Conservation (phyloP, 2,888 invertebrate genomes). For the Athrips mouffetella region DNA sequence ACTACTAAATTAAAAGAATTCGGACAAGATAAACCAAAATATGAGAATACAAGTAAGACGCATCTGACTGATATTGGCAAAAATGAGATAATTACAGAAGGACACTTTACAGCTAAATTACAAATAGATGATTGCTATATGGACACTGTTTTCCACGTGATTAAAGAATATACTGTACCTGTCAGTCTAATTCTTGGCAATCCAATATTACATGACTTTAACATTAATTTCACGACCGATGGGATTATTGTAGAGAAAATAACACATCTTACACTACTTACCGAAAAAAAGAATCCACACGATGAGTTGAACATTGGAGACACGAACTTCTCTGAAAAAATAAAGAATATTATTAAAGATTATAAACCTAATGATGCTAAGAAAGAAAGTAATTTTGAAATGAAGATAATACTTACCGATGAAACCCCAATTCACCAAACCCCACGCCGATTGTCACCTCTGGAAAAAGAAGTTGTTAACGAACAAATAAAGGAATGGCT, state of each 20-base stretch:
- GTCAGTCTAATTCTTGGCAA: constrained; percentile 24
- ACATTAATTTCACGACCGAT: constrained; percentile 20
- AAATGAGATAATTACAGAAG: constrained; percentile 20
- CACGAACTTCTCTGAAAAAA: constrained; percentile 2
- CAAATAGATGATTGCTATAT: constrained; percentile 19
- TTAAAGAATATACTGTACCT: constrained; percentile 22
- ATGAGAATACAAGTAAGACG: neutral
- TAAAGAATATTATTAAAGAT: constrained; percentile 13
- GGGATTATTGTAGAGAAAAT: constrained; percentile 16
- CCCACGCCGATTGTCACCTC: constrained; percentile 17
- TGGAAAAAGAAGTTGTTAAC: constrained; percentile 15
- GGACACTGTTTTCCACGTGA: constrained; percentile 20
- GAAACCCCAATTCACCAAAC: constrained; percentile 15
- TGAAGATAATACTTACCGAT: constrained; percentile 18
- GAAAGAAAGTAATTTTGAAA: constrained; percentile 17
- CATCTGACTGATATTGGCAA: constrained; percentile 18
- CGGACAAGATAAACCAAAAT: neutral
- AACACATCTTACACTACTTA: constrained; percentile 16
- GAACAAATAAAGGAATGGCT: constrained; percentile 17
- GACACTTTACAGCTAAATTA: constrained; percentile 18
- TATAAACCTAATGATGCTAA: constrained; percentile 17
- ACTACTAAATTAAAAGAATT: neutral
- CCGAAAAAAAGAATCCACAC: constrained; percentile 7
- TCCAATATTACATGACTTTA: constrained; percentile 23
- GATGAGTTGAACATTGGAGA: constrained; percentile 11